Conservation (phyloP, 64 coral and sea anemone genomes). For the Actinia tenebrosa region DNA sequence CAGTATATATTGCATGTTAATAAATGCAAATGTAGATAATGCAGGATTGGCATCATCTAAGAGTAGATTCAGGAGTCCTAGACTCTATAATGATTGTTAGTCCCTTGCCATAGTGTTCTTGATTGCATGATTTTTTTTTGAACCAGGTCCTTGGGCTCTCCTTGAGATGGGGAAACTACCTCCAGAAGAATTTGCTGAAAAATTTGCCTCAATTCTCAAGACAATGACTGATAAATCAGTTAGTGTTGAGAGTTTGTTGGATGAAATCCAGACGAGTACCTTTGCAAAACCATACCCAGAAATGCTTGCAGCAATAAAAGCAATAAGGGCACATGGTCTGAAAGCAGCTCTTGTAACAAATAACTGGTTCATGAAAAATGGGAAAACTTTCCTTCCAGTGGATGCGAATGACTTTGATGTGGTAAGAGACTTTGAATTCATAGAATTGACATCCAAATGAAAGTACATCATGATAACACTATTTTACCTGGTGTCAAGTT, state of each 20-base stretch:
- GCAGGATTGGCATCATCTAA: too few species aligned
- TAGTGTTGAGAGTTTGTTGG: conserved; percentile 32
- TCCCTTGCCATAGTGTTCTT: background rate
- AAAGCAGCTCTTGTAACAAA: conserved; percentile 92
- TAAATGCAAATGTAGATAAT: too few species aligned
- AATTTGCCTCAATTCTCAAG: conserved; percentile 59
- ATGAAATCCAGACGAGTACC: conserved; percentile 33
- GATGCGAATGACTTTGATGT: conserved; percentile 87
- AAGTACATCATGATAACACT: too few species aligned
- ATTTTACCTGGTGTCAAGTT: too few species aligned
- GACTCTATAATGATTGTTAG: too few species aligned
- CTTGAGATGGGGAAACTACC: conserved; percentile 61
- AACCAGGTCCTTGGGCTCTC: conserved; percentile 72
- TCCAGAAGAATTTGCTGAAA: conserved; percentile 66
- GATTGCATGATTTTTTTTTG: background rate
- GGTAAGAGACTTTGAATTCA: conserved; percentile 33
- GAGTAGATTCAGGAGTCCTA: too few species aligned
- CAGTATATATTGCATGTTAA: too few species aligned
- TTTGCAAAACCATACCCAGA: conserved; percentile 70
- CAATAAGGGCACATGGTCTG: conserved; percentile 72
- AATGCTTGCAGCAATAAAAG: conserved; percentile 59
- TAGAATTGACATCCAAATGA: background rate
- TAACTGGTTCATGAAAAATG: conserved; percentile 79
- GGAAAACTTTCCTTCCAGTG: conserved; percentile 72
- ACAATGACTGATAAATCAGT: conserved; percentile 21